Evolutionary conservation across 2,888 invertebrate species (phyloP).

Genomic region (Scaeva pyrastri): DNA sequence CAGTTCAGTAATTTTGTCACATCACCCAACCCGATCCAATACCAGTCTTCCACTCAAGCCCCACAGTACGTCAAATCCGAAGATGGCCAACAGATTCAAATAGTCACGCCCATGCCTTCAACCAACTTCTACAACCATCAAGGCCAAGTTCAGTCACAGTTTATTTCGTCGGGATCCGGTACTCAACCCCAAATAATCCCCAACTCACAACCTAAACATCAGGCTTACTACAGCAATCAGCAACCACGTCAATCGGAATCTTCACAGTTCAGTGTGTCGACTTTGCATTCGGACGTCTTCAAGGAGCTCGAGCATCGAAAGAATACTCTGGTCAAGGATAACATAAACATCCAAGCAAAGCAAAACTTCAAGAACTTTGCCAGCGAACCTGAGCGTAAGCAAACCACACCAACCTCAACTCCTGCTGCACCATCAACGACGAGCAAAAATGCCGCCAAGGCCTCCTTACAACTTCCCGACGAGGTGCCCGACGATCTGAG

Average conservation of each 20-base stretch:
- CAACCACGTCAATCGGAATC: conserved; percentile 62
- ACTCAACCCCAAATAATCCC: conserved; percentile 79
- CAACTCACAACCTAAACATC: conserved; percentile 81
- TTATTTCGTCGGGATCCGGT: conserved; percentile 68
- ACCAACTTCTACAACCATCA: conserved; percentile 78
- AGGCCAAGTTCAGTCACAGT: conserved; percentile 73
- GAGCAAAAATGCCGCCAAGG: conserved; percentile 77
- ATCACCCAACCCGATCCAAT: conserved; percentile 72
- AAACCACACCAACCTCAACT: conserved; percentile 48
- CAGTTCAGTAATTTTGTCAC: conserved; percentile 79
- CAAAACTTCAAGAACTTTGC: conserved; percentile 50
- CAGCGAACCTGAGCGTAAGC: background rate
- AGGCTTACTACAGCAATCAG: conserved; percentile 63
- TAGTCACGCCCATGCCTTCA: conserved; percentile 82
- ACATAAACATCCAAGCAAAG: conserved; percentile 53
- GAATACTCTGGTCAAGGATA: conserved; percentile 28
- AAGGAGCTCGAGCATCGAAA: conserved; percentile 81
- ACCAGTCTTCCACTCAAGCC: conserved; percentile 76
- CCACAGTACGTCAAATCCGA: conserved; percentile 82
- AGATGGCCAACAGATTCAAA: conserved; percentile 82
- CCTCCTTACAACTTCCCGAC: conserved; percentile 88
- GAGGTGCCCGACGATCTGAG: conserved; percentile 95
- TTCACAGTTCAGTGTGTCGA: conserved; percentile 82
- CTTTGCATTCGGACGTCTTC: conserved; percentile 83
- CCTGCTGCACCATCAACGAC: conserved; percentile 69